These are phyloP conservation scores for Sciaenops ocellatus DNA, from an alignment of 2,797 vertebrate genomes.

Conservation along the genomic window DNA sequence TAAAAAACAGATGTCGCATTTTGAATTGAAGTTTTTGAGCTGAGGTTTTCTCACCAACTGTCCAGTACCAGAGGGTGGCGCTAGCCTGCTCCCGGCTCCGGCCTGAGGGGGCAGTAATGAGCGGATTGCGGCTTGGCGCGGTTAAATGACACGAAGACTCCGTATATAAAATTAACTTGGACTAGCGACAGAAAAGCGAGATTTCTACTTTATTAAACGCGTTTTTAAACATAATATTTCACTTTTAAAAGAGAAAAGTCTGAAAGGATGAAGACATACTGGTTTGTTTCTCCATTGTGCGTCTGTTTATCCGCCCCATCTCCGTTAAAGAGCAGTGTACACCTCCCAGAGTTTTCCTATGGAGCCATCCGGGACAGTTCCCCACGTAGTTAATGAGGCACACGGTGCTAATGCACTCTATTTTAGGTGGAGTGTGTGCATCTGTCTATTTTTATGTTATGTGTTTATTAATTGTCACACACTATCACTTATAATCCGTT, in stretches of 20 bases:
- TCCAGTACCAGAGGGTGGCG: no score
- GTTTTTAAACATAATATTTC: no score
- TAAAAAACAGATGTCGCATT: no score
- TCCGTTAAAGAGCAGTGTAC: neutral
- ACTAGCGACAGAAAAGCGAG: neutral
- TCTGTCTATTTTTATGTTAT: constrained; percentile 3
- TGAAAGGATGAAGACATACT: neutral
- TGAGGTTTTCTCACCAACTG: no score
- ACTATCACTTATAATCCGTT: constrained; percentile 19
- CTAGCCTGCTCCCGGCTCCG: no score
- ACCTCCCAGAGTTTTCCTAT: neutral
- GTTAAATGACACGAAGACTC: no score
- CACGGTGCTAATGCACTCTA: neutral
- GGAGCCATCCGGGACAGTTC: neutral
- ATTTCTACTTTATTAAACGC: neutral
- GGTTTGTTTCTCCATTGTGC: neutral
- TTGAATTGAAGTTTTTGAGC: no score
- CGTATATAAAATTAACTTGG: no score
- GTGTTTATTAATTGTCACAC: constrained; percentile 31
- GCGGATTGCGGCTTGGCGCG: no score
- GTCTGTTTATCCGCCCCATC: neutral
- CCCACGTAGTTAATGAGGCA: neutral
- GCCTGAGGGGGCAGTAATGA: no score
- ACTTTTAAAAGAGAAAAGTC: neutral
- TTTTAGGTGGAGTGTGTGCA: neutral